Evolutionary conservation across 2,888 invertebrate species (phyloP), one percentile per base, ranked within the genome.

Genomic region (Caenorhabditis japonica): DNA sequence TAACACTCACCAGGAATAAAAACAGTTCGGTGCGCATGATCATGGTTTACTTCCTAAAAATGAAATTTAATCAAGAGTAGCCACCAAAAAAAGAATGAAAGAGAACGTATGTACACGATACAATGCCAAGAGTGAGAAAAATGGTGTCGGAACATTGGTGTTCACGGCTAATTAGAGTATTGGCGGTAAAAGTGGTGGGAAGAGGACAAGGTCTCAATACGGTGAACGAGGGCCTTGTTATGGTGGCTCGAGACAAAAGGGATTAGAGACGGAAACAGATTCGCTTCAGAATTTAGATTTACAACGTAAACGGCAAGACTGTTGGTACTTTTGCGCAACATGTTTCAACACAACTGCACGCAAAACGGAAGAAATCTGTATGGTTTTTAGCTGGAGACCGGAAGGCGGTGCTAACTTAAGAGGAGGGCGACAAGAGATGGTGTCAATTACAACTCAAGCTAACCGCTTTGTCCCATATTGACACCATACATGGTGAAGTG

Each of bases 401-500:
- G 43, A 41, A 56, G 38, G 47, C 46, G 55, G 46, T 52, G 4
- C 43, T 30, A 38, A 23, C 47, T 47, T 49, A 41, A 38, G 60
- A 60, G 38, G 41, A 25, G 23, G n/a, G 55, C 41, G 27, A 34
- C 27, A 27, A 27, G 25, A 46, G 30, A 47, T 36, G 66, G 66
- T 66, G 66, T 66, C 66, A 66, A 66, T 66, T 66, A 66, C 66
- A 66, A 56, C 51, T 66, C 56, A 51, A 56, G 66, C 66, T 66
- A 36, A 43, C 38, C 56, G 66, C 56, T 56, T 64, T 64, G 66
- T 56, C 44, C 27, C 36, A 19, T 62, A 53, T 66, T 66, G 56
- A 56, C 56, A 51, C 36, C 25, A 4, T 19, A 38, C n/a, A 25
- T 43, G 51, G 19, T 66, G 66, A 66, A 66, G 66, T 66, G 66